A percentile compares a stretch with the other conserved stretches of the same genome.
phyloP scores from a whole-genome alignment of 2,888 invertebrate species.

The Platycheirus albimanus region DNA sequence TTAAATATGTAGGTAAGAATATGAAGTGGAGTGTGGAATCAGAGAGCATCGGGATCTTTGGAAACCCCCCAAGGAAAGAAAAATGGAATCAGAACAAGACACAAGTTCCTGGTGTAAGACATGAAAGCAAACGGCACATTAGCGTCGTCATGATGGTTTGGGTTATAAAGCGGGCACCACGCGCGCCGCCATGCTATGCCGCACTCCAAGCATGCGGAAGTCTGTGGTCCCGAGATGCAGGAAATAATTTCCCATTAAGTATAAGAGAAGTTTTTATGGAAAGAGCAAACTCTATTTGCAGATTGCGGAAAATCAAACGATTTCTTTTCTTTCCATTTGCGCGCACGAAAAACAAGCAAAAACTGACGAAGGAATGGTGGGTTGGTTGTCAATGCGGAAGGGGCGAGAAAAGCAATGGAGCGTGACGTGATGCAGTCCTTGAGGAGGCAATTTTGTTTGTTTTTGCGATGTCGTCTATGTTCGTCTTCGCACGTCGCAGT shows the following conservation, averaged over 20 bases:
- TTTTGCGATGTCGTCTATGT: constrained; percentile 6
- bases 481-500: no score
- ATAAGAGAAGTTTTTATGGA: constrained; percentile 26
- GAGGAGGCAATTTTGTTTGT: constrained; percentile 9
- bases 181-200: no score
- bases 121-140: constrained; percentile 70
- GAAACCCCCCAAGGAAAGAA: constrained; percentile 23
- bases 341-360: background rate
- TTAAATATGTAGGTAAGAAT: constrained; percentile 26
- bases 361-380: background rate
- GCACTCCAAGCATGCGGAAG: constrained; percentile 63
- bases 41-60: background rate
- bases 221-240: constrained; percentile 65
- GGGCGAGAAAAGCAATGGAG: constrained; percentile 7
- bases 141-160: constrained; percentile 34
- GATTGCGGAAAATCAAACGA: constrained; percentile 72
- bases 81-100: constrained; percentile 48
- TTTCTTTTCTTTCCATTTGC: constrained; percentile 13
- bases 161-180: no score
- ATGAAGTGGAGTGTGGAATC: constrained; percentile 5
- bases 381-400: constrained; percentile 7
- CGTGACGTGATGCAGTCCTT: background rate
- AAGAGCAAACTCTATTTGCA: constrained; percentile 44
- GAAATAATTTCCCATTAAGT: constrained; percentile 71
- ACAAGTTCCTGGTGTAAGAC: constrained; percentile 64